Evolutionary conservation across 2,113 vertebrate species (phyloP).

Genomic region (Baryphthengus martii): DNA sequence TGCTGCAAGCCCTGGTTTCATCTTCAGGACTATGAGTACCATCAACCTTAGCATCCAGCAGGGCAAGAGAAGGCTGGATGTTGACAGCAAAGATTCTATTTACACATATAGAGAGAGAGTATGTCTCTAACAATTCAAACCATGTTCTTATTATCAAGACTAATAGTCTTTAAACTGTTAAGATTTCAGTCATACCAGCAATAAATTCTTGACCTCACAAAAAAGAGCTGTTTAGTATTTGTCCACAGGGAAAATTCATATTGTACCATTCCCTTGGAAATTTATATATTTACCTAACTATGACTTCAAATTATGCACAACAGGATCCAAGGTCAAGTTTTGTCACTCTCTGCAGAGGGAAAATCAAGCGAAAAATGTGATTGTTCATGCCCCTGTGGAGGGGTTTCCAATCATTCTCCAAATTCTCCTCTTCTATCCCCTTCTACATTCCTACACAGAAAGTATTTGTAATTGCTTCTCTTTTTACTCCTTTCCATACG

Average conservation of each 20-base stretch:
- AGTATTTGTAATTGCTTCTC: neutral
- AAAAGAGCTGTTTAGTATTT: neutral
- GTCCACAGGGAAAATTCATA: neutral
- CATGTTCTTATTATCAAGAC: neutral
- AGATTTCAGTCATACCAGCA: neutral
- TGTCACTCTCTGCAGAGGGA: rapidly evolving
- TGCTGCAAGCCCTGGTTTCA: neutral
- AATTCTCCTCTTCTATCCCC: neutral
- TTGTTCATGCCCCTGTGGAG: neutral
- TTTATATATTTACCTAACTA: neutral
- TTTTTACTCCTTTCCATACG: neutral
- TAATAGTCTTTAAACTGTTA: neutral
- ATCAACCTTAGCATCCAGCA: neutral
- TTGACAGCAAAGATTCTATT: neutral
- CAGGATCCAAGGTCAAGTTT: neutral
- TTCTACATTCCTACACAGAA: neutral
- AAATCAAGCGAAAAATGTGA: neutral
- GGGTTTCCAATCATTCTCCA: neutral
- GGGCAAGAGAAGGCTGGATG: neutral
- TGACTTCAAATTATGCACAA: neutral
- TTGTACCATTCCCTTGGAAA: neutral
- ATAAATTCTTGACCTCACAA: neutral
- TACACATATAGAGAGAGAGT: neutral
- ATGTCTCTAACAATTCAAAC: neutral
- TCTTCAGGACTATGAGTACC: neutral